Base-by-base conservation (phyloP, 2,888 invertebrate species). In the Teinopalpus imperialis region DNA sequence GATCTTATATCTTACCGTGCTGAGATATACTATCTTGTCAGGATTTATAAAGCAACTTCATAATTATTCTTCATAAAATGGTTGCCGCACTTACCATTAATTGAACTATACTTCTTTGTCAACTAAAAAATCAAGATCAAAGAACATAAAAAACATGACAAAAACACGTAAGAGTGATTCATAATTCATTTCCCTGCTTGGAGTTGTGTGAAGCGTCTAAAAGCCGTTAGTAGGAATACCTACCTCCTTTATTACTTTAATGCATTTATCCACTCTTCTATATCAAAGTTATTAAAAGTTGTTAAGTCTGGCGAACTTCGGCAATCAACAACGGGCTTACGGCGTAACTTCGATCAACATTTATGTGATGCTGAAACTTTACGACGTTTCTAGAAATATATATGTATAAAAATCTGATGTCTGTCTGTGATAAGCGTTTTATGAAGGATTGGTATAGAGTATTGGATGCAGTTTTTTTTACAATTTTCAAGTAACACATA, bases 241-340 rank as follows among this genome's bases (percentile, higher is more conserved):
- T 14, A 36, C 21, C 35, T 26, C 26, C 26, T 32, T 39, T 31
- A 44, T 44, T 39, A 37, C 37, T 39, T 39, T 39, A 37, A 39
- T 44, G 31, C 37, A 44, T 44, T 44, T 44, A 37, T 44, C 37
- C 44, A 44, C 39, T 44, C 44, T 26, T 26, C 44, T 37, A 32
- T 44, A 44, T 44, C 31, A 31, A 26, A 39, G 44, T 37, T 44
- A 44, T 44, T 39, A 39, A 44, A 44, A 44, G 31, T 44, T 44
- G 31, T 37, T 30, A 26, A 32, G 37, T 32, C 32, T 44, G 31
- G 18, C 13, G 7, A 39, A 44, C 26, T 44, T 44, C 31, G 26
- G 39, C 44, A 39, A 44, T 39, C 37, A 44, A 44, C 37, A 44
- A 36, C 16, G 21, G 35, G 43, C 27, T 43, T 36, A 43, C 43